Base-by-base conservation (phyloP, 37 sponge, comb jelly and placozoan species). In the Amphimedon queenslandica region DNA sequence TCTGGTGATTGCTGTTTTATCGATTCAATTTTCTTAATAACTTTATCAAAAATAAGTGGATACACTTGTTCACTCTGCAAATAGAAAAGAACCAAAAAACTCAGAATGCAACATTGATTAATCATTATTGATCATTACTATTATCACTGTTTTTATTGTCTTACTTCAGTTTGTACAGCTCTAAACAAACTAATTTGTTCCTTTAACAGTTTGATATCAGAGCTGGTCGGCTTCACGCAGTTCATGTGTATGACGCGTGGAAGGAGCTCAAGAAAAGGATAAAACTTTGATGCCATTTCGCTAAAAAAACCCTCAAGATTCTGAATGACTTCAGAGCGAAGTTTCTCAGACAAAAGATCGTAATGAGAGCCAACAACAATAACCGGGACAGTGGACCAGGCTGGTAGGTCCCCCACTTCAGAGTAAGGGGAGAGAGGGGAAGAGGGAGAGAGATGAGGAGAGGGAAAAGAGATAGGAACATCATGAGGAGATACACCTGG, bases 331-430 rank as follows among this genome's bases (percentile, higher is more conserved):
- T 64, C 76, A 16, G 18, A 63, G 23, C 56, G 47, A 25, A 73
- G 60, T 0, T 27, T 39, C 23, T 37, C 31, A 24, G 69, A 69
- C 0, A 84, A 41, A 2, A 61, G 67, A 39, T 90, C 91, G 35
- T 75, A 74, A 29, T 90, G 91, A 31, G 82, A 84, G 23, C 87
- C 91, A 23, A 90, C 82, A 63, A 90, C 61, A 3, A 90, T 33
- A 27, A 90, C 82, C 0, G 91, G 91, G 0, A 90, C 86, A 0
- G 84, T 79, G 6, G 25, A 24, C 25, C 6, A 8, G 30, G 25
- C 30, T 10, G 11, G 23, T 16, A 16, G 23, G 6, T 6, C 6
- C 8, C 8, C 6, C 36, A 34, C 5, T 20, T 1, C 33, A 47
- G 53, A 47, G 13, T 47, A 47, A 25, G 57, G 18, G 53, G 56